Evolutionary conservation across 2,113 vertebrate species (phyloP), one percentile per base, ranked within the genome.

Genomic region (Herpetotheres cachinnans): DNA sequence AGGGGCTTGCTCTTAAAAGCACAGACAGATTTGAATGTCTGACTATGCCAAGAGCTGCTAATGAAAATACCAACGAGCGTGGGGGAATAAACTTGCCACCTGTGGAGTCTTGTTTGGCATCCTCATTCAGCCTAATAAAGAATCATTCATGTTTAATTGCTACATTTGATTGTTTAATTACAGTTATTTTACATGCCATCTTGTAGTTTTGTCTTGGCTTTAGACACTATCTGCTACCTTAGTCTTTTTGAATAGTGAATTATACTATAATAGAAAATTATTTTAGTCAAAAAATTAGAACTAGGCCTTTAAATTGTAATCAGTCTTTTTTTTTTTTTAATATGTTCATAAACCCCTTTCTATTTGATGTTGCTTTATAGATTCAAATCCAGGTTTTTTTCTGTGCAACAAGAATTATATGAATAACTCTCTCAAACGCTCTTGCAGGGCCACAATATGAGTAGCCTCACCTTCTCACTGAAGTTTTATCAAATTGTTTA

Each of bases 91-190:
- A 96, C 94, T 94, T 50, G 3, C 91, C 95, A 96, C 95, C 94
- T 96, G 95, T 95, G 95, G 94, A 92, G 93, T 34, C 81, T 84
- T 97, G 89, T 94, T 95, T 95, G 94, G 94, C 91, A 95, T 95
- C 86, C 89, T 95, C 86, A 72, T 95, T 93, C 92, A 96, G 89
- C 44, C 86, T 97, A 97, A 96, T 97, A 93, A 93, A 95, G 92
- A 96, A 92, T 96, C 94, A 95, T 97, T 96, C 89, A 92, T 97
- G 94, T 96, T 95, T 96, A 96, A 95, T 97, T 95, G 91, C 91
- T 84, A 90, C 92, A 92, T 97, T 89, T 97, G 95, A 97, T 97
- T 97, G 92, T 93, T 97, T 96, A 96, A 96, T 93, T 96, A 91
- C 94, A 93, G 96, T 97, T 95, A 96, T 97, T 97, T 97, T 86